These are phyloP conservation scores for Cydia fagiglandana DNA, from an alignment of 1,140 invertebrate genomes.

Conservation along the genomic window DNA sequence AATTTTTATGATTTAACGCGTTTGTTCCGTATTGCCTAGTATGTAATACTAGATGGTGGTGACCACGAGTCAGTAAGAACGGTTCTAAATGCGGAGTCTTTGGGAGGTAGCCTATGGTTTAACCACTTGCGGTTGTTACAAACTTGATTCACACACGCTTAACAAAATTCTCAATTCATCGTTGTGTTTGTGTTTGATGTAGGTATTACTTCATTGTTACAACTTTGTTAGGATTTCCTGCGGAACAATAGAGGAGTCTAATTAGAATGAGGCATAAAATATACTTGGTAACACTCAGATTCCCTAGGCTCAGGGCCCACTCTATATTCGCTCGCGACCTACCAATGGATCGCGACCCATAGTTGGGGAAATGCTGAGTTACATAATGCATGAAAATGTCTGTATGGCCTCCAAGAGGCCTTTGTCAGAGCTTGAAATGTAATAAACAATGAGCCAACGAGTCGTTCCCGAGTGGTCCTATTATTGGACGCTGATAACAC, in stretches of 20 bases:
- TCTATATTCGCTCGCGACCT: too few relatives aligned
- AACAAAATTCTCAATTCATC: conserved; percentile 24
- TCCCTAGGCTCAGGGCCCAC: too few relatives aligned
- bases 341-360: too few relatives aligned
- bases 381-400: not conserved
- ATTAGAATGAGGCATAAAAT: too few relatives aligned
- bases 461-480: conserved; percentile 3
- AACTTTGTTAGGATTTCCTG: conserved; percentile 15
- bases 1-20: too few relatives aligned
- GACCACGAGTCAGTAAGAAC: not conserved
- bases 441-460: conserved; percentile 7
- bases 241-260: conserved; percentile 8
- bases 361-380: too few relatives aligned
- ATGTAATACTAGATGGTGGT: not conserved
- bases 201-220: conserved; percentile 20
- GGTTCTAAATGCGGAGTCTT: not conserved
- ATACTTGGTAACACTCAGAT: too few relatives aligned
- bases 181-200: conserved; percentile 27
- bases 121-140: conserved; percentile 30
- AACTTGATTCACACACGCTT: conserved; percentile 31
- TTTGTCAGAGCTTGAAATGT: conserved; percentile 2
- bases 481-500: conserved; percentile 27
- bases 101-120: not conserved
- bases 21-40: too few relatives aligned
- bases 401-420: not conserved